phyloP scores from a whole-genome alignment of 1,140 invertebrate species.

The Drosophila tristis region DNA sequence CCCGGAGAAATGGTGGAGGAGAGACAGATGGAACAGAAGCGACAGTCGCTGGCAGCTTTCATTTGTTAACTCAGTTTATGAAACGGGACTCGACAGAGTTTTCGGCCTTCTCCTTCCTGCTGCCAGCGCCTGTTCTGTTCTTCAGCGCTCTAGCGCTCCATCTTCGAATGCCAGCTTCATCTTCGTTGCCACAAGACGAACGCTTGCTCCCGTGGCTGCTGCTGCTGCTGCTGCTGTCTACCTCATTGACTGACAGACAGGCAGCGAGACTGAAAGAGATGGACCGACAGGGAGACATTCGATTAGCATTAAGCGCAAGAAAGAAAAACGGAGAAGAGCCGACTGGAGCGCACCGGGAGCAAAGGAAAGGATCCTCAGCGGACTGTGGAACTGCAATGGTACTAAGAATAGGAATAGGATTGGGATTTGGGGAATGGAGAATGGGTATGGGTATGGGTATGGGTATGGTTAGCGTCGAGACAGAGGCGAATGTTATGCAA shows the following conservation, averaged over 20 bases:
- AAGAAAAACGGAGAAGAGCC: slow-evolving; percentile 28
- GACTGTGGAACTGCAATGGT: neutral
- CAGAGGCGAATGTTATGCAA: slow-evolving; percentile 68
- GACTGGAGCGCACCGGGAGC: slow-evolving; percentile 24
- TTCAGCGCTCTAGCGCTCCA: neutral
- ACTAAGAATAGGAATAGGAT: neutral
- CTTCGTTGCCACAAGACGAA: slow-evolving; percentile 57
- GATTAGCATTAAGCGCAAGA: slow-evolving; percentile 74
- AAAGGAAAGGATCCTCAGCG: slow-evolving; percentile 9
- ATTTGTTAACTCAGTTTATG: slow-evolving; percentile 77
- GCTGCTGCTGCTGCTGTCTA: slow-evolving; percentile 7
- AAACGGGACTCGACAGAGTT: slow-evolving; percentile 28
- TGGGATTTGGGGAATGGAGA: neutral
- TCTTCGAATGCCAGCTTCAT: slow-evolving; percentile 66
- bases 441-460: neutral
- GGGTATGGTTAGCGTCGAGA: neutral
- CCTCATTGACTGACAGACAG: slow-evolving; percentile 36
- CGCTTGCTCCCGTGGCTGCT: slow-evolving; percentile 33
- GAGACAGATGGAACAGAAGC: slow-evolving; percentile 20
- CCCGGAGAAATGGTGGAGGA: neutral
- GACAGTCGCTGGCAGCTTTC: slow-evolving; percentile 55
- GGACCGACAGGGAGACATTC: slow-evolving; percentile 60
- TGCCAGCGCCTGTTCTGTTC: slow-evolving; percentile 4
- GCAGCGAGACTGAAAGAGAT: slow-evolving; percentile 13
- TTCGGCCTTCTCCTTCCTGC: slow-evolving; percentile 1